Percentiles rank a stretch among this genome's conserved stretches.
Evolutionary conservation across 2,113 vertebrate species (phyloP).

Genomic region (Tapirus terrestris): DNA sequence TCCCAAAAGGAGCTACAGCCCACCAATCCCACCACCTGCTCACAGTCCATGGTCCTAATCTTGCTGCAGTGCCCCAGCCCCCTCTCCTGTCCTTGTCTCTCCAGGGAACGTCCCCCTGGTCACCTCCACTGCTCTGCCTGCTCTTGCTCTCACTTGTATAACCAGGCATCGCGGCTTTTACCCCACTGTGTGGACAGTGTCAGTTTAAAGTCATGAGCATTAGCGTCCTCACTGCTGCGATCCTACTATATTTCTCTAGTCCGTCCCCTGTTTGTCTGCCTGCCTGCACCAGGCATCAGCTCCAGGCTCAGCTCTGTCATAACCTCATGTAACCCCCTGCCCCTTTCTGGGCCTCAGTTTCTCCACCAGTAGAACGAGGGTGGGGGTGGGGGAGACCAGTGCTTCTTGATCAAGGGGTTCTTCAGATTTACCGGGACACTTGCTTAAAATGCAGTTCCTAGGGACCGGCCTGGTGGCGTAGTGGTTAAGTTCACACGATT

Average conservation of each 20-base stretch:
- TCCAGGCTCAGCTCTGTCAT: neutral
- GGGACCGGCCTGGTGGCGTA: no score
- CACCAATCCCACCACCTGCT: neutral
- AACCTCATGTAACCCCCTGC: neutral
- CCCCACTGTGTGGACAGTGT: neutral
- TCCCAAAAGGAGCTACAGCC: neutral
- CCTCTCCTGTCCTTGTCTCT: neutral
- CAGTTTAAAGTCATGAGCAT: no score
- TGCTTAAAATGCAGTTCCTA: neutral
- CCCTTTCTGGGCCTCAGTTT: neutral
- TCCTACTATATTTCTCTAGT: neutral
- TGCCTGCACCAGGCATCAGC: neutral
- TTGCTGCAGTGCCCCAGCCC: neutral
- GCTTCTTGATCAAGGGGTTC: neutral
- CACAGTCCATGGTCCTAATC: fast-evolving
- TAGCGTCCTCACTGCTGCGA: neutral
- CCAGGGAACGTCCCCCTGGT: neutral
- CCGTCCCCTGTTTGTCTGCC: neutral
- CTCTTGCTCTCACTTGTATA: neutral
- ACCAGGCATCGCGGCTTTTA: neutral
- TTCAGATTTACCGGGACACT: neutral
- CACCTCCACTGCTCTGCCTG: neutral
- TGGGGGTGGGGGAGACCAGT: neutral
- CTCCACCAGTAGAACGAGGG: neutral
- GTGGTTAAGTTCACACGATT: no score